phyloP scores from a whole-genome alignment of 2,797 vertebrate genomes.

The Somateria mollissima region DNA sequence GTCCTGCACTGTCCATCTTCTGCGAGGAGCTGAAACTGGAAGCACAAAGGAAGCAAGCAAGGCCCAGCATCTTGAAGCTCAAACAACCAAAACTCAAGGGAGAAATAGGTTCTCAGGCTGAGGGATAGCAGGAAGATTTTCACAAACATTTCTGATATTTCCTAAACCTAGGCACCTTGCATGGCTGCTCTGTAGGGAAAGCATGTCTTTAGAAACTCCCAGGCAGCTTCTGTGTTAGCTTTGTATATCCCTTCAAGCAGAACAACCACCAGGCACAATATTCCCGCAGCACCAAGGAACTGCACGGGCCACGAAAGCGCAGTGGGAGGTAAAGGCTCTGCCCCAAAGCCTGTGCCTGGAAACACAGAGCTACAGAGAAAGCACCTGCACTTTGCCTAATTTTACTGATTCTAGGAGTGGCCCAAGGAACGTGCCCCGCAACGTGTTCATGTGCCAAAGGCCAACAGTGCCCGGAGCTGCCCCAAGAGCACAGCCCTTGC shows the following conservation, averaged over 20 bases:
- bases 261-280: not conserved
- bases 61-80: not conserved
- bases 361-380: not conserved
- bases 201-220: not conserved
- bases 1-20: fast-evolving
- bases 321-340: not conserved
- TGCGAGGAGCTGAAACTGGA: not conserved
- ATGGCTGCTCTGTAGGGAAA: not conserved
- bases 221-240: not conserved
- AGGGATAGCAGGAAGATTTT: not conserved
- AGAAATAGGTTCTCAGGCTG: not conserved
- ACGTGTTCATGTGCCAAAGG: not conserved
- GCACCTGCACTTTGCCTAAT: not conserved
- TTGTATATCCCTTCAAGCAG: not conserved
- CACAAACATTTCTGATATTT: not conserved
- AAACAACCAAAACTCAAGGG: not conserved
- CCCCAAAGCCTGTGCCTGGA: not conserved
- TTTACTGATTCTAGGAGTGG: not conserved
- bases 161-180: not conserved
- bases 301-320: not conserved
- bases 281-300: not conserved
- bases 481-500: too few species aligned
- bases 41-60: not conserved
- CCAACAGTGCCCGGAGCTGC: too few species aligned
- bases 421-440: not conserved